These are phyloP conservation scores for Trachelus iudaicus DNA, from an alignment of 2,888 invertebrate species.

Conservation along the genomic window DNA sequence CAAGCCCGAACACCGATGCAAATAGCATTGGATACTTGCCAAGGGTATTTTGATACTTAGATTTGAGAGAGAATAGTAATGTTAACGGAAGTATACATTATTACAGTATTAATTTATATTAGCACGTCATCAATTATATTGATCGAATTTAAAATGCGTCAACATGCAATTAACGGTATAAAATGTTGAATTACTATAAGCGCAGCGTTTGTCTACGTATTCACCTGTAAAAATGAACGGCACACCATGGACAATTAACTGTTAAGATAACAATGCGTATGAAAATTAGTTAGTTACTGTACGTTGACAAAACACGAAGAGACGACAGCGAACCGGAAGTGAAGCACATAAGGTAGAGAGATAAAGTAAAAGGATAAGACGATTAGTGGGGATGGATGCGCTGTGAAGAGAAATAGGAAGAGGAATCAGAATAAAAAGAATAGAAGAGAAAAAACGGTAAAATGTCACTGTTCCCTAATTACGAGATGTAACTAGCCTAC, in stretches of 20 bases:
- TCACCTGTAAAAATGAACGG: neutral
- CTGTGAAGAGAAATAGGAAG: neutral
- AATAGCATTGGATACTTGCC: neutral
- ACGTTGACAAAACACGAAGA: neutral
- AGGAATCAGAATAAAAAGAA: constrained; percentile 1
- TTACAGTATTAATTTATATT: neutral
- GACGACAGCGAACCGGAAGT: neutral
- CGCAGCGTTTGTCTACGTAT: neutral
- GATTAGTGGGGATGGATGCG: neutral
- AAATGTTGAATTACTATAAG: neutral
- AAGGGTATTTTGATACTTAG: neutral
- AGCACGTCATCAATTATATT: neutral
- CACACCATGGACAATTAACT: neutral
- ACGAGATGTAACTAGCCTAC: constrained; percentile 47
- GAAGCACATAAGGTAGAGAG: neutral
- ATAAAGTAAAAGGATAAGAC: neutral
- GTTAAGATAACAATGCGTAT: neutral
- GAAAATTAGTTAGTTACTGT: neutral
- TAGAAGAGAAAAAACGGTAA: constrained; percentile 50
- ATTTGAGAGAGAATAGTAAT: neutral
- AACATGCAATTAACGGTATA: neutral
- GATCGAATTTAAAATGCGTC: neutral
- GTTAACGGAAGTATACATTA: neutral
- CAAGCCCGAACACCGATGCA: neutral
- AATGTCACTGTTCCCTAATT: constrained; percentile 60